Evolutionary conservation across 2,888 invertebrate genomes (phyloP).

Genomic region (Acanthosepion esculentum): DNA sequence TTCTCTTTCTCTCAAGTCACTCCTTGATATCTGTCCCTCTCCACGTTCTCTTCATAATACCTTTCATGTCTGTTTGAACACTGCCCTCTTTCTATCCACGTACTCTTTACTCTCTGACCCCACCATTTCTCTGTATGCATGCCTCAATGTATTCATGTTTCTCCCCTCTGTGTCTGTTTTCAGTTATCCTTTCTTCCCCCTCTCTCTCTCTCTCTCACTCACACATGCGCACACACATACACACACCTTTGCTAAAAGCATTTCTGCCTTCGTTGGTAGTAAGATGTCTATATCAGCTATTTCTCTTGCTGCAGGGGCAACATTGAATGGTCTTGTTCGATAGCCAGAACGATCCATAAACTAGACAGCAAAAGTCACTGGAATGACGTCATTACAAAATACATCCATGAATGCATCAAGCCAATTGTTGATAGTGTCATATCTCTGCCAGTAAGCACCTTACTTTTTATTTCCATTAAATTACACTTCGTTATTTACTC

Average conservation of each 20-base stretch:
- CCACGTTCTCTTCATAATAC: too few species aligned
- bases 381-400: constrained; percentile 65
- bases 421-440: constrained; percentile 51
- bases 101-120: too few species aligned
- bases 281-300: neutral
- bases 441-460: neutral
- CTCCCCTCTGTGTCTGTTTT: too few species aligned
- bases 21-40: too few species aligned
- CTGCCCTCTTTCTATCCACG: too few species aligned
- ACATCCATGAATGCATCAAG: constrained; percentile 66
- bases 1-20: too few species aligned
- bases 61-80: too few species aligned
- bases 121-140: too few species aligned
- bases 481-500: too few species aligned
- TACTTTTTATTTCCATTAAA: neutral
- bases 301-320: constrained; percentile 63
- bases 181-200: too few species aligned
- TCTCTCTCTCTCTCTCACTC: neutral
- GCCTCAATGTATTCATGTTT: too few species aligned
- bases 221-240: neutral
- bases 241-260: neutral
- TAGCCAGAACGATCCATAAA: constrained; percentile 69
- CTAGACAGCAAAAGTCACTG: constrained; percentile 65
- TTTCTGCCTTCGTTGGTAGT: neutral
- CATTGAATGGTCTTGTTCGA: constrained; percentile 72